A percentile compares a stretch with the other conserved stretches of the same genome.
Evolutionary conservation across 1,140 invertebrate species (phyloP).

Genomic region (Acromyrmex heyeri): DNA sequence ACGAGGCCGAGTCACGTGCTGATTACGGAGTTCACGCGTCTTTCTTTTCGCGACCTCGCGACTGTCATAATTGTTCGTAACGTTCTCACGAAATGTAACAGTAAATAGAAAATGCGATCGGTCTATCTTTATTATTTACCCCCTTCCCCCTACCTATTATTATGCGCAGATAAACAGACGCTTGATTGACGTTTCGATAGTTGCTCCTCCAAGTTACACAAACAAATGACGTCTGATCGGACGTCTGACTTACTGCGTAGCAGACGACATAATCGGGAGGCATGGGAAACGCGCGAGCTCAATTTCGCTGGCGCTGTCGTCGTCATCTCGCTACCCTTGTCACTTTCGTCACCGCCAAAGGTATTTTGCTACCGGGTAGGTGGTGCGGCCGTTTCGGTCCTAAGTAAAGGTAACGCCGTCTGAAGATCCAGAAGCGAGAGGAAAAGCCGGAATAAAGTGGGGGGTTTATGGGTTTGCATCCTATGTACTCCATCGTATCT

Average conservation of each 20-base stretch:
- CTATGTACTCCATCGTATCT: slow-evolving; percentile 85
- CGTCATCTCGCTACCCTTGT: slow-evolving; percentile 69
- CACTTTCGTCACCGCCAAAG: slow-evolving; percentile 71
- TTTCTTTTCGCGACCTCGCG: neutral
- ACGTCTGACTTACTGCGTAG: slow-evolving; percentile 68
- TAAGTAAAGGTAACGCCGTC: slow-evolving; percentile 75
- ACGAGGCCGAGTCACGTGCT: slow-evolving; percentile 43
- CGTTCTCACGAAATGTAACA: too few relatives aligned
- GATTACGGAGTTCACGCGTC: slow-evolving; percentile 34
- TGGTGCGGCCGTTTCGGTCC: slow-evolving; percentile 72
- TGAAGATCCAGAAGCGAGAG: slow-evolving; percentile 68
- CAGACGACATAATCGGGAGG: slow-evolving; percentile 72
- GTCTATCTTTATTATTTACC: neutral
- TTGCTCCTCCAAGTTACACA: neutral
- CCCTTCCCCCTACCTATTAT: neutral
- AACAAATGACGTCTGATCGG: slow-evolving; percentile 39
- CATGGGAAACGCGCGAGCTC: slow-evolving; percentile 49
- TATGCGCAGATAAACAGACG: neutral
- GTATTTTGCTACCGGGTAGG: slow-evolving; percentile 64
- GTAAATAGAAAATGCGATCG: neutral
- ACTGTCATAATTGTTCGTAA: neutral
- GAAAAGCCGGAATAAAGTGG: slow-evolving; percentile 70
- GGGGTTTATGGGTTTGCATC: slow-evolving; percentile 86
- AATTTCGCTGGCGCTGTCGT: slow-evolving; percentile 70
- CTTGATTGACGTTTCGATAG: neutral